Conservation (phyloP, 2,888 invertebrate species). For the Nymphalis polychloros region DNA sequence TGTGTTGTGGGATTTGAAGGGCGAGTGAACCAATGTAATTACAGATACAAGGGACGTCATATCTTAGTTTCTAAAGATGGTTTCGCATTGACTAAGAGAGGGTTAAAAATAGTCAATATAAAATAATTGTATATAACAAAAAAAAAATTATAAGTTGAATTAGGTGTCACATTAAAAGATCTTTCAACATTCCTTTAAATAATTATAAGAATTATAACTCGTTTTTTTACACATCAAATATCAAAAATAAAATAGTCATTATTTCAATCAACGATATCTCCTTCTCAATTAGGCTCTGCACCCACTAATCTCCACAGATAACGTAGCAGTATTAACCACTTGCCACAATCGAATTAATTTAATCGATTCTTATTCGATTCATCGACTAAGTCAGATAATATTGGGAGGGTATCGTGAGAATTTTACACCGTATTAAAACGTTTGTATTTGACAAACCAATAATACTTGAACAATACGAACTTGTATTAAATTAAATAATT, state of each 20-base stretch:
- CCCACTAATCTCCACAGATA: conserved; percentile 72
- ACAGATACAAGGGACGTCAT: no score
- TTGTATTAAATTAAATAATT: no score
- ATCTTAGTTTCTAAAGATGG: no score
- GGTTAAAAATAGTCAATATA: no score
- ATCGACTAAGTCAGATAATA: conserved; percentile 30
- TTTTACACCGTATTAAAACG: not conserved
- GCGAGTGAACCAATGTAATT: no score
- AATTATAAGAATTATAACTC: conserved; percentile 4
- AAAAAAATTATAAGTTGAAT: no score
- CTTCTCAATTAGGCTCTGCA: conserved; percentile 73
- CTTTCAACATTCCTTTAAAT: not conserved
- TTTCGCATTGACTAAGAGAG: no score
- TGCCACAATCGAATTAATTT: conserved; percentile 72
- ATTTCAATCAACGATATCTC: conserved; percentile 75
- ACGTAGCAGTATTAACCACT: conserved; percentile 69
- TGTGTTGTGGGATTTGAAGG: no score
- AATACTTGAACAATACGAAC: not conserved
- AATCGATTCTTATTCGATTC: conserved; percentile 48
- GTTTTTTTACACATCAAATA: not conserved
- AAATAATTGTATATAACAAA: no score
- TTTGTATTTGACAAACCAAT: not conserved
- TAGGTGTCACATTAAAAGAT: not conserved
- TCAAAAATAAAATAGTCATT: conserved; percentile 67
- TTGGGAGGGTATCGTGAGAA: conserved; percentile 30